A percentile compares a stretch with the other conserved stretches of the same genome.
phyloP scores from a whole-genome alignment of 2,888 invertebrate genomes.

The Acanthosepion esculentum region DNA sequence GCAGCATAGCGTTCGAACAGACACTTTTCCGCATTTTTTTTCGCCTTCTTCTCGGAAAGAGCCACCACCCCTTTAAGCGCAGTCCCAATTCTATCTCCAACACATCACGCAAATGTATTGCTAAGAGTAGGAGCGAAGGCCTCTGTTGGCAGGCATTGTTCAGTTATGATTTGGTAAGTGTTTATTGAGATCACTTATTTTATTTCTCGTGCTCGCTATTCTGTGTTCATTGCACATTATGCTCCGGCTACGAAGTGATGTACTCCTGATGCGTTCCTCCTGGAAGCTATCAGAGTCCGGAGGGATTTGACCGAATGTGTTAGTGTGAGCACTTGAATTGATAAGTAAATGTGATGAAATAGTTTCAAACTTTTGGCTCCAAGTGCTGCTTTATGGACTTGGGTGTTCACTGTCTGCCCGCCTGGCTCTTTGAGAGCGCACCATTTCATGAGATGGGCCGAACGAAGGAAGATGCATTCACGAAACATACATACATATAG shows the following conservation, averaged over 20 bases:
- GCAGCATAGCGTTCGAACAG: not conserved
- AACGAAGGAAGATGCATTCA: not conserved
- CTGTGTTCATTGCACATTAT: not conserved
- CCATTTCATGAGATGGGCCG: not conserved
- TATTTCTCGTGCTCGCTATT: not conserved
- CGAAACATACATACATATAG: not conserved
- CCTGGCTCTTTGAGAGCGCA: conserved; percentile 11
- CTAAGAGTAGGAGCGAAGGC: not conserved
- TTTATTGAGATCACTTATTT: conserved; percentile 8
- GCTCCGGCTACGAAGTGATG: not conserved
- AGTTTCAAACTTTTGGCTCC: conserved; percentile 33
- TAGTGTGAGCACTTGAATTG: not conserved
- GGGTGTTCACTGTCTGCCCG: not conserved
- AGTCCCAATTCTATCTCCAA: conserved; percentile 16
- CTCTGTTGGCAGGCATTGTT: conserved; percentile 13
- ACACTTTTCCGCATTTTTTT: not conserved
- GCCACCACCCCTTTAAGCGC: not conserved
- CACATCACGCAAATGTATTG: not conserved
- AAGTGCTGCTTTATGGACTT: conserved; percentile 11
- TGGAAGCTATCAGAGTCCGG: not conserved
- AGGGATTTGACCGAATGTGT: not conserved
- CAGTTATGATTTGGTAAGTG: not conserved
- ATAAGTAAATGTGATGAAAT: conserved; percentile 33
- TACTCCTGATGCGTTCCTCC: not conserved
- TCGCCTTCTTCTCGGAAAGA: not conserved